Evolutionary conservation across 2,888 invertebrate genomes (phyloP), one percentile per base, ranked within the genome.

Genomic region (Esperia sulphurella): DNA sequence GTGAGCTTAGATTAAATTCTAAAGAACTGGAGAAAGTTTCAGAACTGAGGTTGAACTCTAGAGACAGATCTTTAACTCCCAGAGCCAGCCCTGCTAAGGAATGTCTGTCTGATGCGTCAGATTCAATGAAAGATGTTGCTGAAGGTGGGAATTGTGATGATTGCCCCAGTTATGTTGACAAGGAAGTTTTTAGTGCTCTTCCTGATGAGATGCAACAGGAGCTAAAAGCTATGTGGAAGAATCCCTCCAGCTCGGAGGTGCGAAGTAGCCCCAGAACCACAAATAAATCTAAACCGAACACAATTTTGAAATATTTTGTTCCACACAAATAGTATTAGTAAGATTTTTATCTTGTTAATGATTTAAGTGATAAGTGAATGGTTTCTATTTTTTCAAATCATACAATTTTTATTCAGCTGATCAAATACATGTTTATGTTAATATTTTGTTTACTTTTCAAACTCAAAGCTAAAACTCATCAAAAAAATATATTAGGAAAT

Each of bases 161-260:
- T 54, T 93, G 93, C 71, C 94, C 95, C 0, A 91, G 92, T 50
- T 92, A 92, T 58, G 92, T 92, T 13, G 94, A 94, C 79, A 90
- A 92, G 47, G 90, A 91, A 60, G 93, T 94, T 43, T 94, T 95
- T 66, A 92, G 91, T 58, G 92, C 94, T 56, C 80, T 95, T 57
- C 95, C 95, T 0, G 79, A 90, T 29, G 93, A 94, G 44, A 90
- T 95, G 75, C 94, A 95, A 72, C 92, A 93, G 61, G 95, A 95
- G 74, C 80, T 95, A 14, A 92, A 94, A 70, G 88, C 90, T n/a
- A 92, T 93, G 67, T 94, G 94, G 92, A 91, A 91, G 54, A 88
- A 89, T 59, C 87, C 88, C 53, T 83, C 88, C 38, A 71, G 77
- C 58, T 84, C 89, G 21, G 80, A 75, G 40, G 59, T 85, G 57